Percentiles rank a stretch among this genome's conserved stretches.
Conservation (phyloP, 23 tunicate genomes). For the Trididemnum nubilum region DNA sequence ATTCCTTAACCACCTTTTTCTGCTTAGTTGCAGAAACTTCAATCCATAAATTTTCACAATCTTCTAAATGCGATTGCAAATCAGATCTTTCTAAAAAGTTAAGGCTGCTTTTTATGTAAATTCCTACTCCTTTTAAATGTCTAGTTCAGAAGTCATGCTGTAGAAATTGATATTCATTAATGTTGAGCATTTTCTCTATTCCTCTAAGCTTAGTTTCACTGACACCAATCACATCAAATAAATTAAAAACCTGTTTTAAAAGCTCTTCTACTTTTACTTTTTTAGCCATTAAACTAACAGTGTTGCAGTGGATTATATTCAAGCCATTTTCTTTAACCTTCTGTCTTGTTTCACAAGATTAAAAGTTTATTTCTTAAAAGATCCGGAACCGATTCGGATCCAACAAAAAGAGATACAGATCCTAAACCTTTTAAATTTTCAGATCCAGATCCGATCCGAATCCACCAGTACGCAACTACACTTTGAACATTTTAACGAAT, state of each 20-base stretch:
- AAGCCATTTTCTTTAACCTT: neutral
- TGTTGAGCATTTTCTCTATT: neutral
- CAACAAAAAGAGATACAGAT: no score
- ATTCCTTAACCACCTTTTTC: neutral
- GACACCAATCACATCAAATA: neutral
- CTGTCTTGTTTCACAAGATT: no score
- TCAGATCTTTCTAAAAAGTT: neutral
- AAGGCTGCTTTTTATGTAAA: neutral
- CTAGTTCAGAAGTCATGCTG: neutral
- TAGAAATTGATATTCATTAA: neutral
- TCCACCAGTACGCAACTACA: no score
- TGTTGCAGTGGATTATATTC: neutral
- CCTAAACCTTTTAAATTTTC: no score
- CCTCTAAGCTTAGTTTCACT: no score
- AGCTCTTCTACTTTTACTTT: neutral
- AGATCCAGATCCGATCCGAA: no score
- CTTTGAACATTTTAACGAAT: no score
- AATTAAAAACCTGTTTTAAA: neutral
- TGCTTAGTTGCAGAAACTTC: neutral
- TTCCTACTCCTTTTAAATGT: neutral
- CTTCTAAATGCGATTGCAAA: neutral
- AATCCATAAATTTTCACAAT: constrained; percentile 9
- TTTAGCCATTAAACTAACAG: neutral
- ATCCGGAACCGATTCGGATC: no score
- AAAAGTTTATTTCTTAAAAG: no score